phyloP scores from a whole-genome alignment of 2,113 vertebrate species.

The Actinemys pallida region DNA sequence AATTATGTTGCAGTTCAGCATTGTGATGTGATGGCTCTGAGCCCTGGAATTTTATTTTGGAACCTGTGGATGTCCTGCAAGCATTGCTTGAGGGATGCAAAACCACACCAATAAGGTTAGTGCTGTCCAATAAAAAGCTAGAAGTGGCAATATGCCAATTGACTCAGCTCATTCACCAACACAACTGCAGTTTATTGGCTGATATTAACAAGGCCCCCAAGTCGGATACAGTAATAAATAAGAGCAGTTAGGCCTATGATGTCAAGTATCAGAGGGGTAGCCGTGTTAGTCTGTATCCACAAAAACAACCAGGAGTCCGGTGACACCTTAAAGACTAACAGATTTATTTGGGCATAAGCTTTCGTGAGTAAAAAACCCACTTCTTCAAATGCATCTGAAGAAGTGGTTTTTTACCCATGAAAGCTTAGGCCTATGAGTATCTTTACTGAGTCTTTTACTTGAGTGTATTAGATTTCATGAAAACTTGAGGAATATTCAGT shows the following conservation, averaged over 20 bases:
- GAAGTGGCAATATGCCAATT: not conserved
- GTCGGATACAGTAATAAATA: not conserved
- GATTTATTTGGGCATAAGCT: no score
- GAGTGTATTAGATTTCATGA: not conserved
- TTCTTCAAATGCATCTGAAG: no score
- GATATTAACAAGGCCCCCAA: conserved; percentile 10
- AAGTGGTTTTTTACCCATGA: no score
- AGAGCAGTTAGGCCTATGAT: not conserved
- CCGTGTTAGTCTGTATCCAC: no score
- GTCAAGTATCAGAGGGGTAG: no score
- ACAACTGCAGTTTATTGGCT: rapidly evolving
- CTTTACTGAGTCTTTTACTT: not conserved
- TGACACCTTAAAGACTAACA: no score
- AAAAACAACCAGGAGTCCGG: no score
- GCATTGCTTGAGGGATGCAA: not conserved
- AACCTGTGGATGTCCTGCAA: not conserved
- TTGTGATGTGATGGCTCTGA: not conserved
- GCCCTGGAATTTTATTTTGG: not conserved
- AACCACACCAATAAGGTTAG: not conserved
- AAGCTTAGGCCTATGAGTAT: not conserved
- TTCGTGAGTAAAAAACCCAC: no score
- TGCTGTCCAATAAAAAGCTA: conserved; percentile 14
- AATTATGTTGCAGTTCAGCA: not conserved
- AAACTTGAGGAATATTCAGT: not conserved
- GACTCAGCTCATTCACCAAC: not conserved